phyloP scores from a whole-genome alignment of 2,113 vertebrate genomes.

The Ammodramus savannarum region DNA sequence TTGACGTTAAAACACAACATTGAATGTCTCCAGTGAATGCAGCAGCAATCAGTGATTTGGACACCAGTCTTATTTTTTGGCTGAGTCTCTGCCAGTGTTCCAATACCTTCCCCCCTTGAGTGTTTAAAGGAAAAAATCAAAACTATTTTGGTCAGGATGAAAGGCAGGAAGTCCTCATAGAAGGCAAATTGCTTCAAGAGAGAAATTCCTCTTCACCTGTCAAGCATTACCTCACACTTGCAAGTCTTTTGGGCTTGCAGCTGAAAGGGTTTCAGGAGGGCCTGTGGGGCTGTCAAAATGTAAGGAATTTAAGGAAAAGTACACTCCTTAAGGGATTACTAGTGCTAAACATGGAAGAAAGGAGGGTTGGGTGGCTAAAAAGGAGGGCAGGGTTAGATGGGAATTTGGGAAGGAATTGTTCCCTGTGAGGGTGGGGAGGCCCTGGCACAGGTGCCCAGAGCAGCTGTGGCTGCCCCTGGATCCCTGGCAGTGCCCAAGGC shows the following conservation, averaged over 20 bases:
- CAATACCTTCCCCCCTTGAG: not conserved
- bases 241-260: not conserved
- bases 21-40: not conserved
- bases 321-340: not conserved
- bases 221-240: not conserved
- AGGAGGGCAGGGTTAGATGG: not conserved
- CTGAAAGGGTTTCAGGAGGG: not conserved
- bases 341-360: not conserved
- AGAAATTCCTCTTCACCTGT: not conserved
- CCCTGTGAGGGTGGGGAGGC: accelerated
- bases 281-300: not conserved
- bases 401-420: accelerated
- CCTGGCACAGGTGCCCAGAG: not conserved
- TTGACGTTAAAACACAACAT: not conserved
- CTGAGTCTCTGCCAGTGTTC: not conserved
- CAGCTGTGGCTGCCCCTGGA: not conserved
- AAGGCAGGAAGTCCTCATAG: not conserved
- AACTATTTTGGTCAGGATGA: not conserved
- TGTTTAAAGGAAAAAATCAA: not conserved
- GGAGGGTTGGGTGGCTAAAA: not conserved
- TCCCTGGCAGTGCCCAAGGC: not conserved
- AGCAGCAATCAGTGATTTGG: not conserved
- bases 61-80: not conserved
- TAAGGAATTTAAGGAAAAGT: not conserved
- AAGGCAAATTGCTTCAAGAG: not conserved